Evolutionary conservation across 2,113 vertebrate species (phyloP), one percentile per base, ranked within the genome.

Genomic region (Sander lucioperca): DNA sequence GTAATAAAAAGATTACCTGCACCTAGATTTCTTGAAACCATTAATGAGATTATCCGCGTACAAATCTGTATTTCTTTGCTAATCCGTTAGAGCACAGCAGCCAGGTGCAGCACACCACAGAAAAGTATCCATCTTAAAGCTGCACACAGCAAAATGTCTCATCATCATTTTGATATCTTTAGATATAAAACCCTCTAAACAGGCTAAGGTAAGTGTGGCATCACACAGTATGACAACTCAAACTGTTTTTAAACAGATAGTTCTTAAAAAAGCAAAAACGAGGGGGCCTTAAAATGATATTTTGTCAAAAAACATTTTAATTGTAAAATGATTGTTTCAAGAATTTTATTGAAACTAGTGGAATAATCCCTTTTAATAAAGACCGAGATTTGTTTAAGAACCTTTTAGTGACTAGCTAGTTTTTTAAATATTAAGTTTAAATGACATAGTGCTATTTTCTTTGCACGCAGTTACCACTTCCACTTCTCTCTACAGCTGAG

Each of bases 21-120:
- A 87, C 78, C 79, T 83, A 68, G 67, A 86, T 84, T 87, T 82
- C 45, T 50, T 82, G 5, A 82, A 88, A 75, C 86, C 77, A 64
- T 83, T 89, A 88, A 88, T 91, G 66, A 81, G 76, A 87, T 85
- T 86, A 93, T 87, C 59, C 71, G 7, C 63, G 51, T 83, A 69
- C 47, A 82, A 83, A 63, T 87, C 77, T 72, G 68, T 65, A 69
- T 76, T 84, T 76, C 64, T 15, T 59, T 69, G 61, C 79, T 86
- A 88, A 89, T 85, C 72, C 43, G 4, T 64, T 25, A 25, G 11
- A 80, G 66, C 19, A 14, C 33, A 68, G 67, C 65, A 83, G 66
- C 7, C 58, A 79, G 79, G 57, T 69, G 79, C 57, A 67, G 33
- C 48, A 45, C 51, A 25, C 39, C 21, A 47, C 33, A 54, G 30